Conservation (phyloP, 2,113 vertebrate genomes). For the Mus pahari region DNA sequence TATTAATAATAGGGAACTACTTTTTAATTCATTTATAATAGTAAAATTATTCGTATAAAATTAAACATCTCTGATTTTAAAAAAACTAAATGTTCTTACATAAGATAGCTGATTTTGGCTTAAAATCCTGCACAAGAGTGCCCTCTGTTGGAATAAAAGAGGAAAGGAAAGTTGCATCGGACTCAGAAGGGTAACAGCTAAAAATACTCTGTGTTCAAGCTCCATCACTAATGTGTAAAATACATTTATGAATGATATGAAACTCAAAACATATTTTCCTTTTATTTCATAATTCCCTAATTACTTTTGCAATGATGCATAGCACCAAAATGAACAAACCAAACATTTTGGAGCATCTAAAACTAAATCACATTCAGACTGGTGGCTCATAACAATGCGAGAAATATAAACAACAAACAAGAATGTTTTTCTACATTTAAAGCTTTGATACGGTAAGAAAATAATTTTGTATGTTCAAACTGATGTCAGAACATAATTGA, state of each 20-base stretch:
- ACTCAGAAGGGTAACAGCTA: neutral
- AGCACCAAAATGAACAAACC: slow-evolving; percentile 29
- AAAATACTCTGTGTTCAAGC: neutral
- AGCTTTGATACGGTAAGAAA: neutral
- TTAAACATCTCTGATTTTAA: slow-evolving; percentile 65
- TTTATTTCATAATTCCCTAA: slow-evolving; percentile 20
- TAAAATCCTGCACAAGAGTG: slow-evolving; percentile 87
- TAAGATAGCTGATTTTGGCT: slow-evolving; percentile 85
- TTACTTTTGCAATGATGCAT: slow-evolving; percentile 34
- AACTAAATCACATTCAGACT: slow-evolving; percentile 60
- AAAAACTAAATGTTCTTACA: slow-evolving; percentile 77
- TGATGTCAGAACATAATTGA: neutral
- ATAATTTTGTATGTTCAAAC: slow-evolving; percentile 15
- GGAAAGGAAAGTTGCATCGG: slow-evolving; percentile 57
- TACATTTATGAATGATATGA: slow-evolving; percentile 33
- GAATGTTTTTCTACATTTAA: slow-evolving; percentile 21
- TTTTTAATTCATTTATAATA: slow-evolving; percentile 64
- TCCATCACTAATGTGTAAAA: slow-evolving; percentile 31
- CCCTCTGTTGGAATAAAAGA: slow-evolving; percentile 88
- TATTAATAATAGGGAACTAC: slow-evolving; percentile 43
- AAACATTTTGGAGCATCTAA: neutral
- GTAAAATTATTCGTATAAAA: slow-evolving; percentile 71
- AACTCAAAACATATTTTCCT: neutral
- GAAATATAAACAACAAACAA: slow-evolving; percentile 41
- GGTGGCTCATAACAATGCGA: neutral